phyloP scores from a whole-genome alignment of 2,888 invertebrate genomes.

The Pollenia labialis region DNA sequence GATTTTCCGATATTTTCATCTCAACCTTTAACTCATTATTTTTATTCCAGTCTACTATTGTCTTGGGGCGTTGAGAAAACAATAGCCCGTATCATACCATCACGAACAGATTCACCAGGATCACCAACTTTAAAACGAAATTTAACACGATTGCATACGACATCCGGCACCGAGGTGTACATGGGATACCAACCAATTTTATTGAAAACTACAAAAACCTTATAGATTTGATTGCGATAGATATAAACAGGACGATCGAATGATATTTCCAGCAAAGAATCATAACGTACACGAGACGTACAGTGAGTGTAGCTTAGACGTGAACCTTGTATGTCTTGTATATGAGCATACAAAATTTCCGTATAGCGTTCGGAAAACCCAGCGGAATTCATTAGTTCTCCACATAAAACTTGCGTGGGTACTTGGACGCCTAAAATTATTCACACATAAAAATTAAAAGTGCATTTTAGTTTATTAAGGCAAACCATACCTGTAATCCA shows the following conservation, averaged over 20 bases:
- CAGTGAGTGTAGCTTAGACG: slow-evolving; percentile 93
- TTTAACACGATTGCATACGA: slow-evolving; percentile 88
- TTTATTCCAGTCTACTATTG: slow-evolving; percentile 79
- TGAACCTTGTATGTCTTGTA: slow-evolving; percentile 91
- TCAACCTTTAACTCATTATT: not conserved
- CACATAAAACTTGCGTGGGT: slow-evolving; percentile 88
- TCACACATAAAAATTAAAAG: not conserved
- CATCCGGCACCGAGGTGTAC: slow-evolving; percentile 89
- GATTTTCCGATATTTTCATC: not conserved
- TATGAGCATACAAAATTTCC: slow-evolving; percentile 92
- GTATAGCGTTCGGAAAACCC: slow-evolving; percentile 86
- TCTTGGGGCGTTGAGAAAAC: slow-evolving; percentile 86
- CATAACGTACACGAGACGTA: slow-evolving; percentile 89
- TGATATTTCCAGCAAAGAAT: slow-evolving; percentile 90
- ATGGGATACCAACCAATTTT: slow-evolving; percentile 93
- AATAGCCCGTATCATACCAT: slow-evolving; percentile 91
- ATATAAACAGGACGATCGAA: slow-evolving; percentile 92
- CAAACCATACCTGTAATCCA: slow-evolving; percentile 86
- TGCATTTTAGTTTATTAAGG: not conserved
- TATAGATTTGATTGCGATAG: slow-evolving; percentile 89
- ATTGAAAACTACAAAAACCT: slow-evolving; percentile 92
- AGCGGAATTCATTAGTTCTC: slow-evolving; percentile 83
- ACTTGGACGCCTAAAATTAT: slow-evolving; percentile 86
- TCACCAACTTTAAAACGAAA: slow-evolving; percentile 91
- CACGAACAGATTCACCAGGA: slow-evolving; percentile 89